Evolutionary conservation across 1,140 invertebrate species (phyloP).

Genomic region (Drosophila auraria): DNA sequence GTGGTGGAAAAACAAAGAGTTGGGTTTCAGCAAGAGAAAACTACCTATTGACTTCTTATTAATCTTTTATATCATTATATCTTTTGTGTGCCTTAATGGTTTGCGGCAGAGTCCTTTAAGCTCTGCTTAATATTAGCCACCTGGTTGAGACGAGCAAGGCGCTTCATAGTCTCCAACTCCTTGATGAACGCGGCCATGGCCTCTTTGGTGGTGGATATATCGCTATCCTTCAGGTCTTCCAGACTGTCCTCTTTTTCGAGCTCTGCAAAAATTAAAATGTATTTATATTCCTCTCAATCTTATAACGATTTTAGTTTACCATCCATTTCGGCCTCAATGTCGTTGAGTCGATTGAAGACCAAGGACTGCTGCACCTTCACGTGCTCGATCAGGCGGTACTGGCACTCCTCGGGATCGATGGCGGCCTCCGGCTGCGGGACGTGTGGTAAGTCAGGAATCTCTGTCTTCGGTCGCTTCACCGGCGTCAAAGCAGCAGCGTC

Average conservation of each 20-base stretch:
- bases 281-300: too few species aligned
- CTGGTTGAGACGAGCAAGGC: slow-evolving; percentile 71
- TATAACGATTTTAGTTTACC: slow-evolving; percentile 72
- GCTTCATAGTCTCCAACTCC: slow-evolving; percentile 74
- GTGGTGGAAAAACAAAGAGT: neutral
- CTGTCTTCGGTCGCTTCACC: slow-evolving; percentile 65
- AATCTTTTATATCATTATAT: neutral
- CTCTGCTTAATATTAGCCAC: slow-evolving; percentile 65
- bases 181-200: slow-evolving; percentile 73
- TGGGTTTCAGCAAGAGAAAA: neutral
- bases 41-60: neutral
- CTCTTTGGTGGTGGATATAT: slow-evolving; percentile 68
- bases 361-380: slow-evolving; percentile 91
- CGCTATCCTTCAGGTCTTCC: slow-evolving; percentile 62
- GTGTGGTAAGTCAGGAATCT: slow-evolving; percentile 66
- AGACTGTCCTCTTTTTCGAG: slow-evolving; percentile 73
- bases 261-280: slow-evolving; percentile 31
- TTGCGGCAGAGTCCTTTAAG: slow-evolving; percentile 38
- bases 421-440: slow-evolving; percentile 92
- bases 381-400: slow-evolving; percentile 91
- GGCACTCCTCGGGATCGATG: slow-evolving; percentile 92
- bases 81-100: slow-evolving; percentile 1
- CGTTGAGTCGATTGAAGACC: slow-evolving; percentile 89
- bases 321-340: slow-evolving; percentile 91
- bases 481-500: slow-evolving; percentile 43